Evolutionary conservation across 2,113 vertebrate genomes (phyloP).

Genomic region (Mesoclemmys tuberculata): DNA sequence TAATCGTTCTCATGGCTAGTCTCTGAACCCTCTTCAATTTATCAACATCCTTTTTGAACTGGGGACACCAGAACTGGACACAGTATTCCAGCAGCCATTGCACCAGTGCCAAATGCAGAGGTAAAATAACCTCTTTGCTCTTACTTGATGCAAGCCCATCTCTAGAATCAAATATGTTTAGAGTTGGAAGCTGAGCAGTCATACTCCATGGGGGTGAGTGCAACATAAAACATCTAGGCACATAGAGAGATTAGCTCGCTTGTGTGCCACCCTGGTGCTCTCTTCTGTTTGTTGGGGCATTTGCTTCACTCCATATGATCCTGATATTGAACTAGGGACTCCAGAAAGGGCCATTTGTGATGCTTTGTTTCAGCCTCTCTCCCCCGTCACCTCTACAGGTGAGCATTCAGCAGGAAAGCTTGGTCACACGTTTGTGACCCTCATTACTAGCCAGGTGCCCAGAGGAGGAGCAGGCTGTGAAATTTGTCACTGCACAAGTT

Average conservation of each 20-base stretch:
- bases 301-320: not conserved
- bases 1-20: not conserved
- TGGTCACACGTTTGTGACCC: not conserved
- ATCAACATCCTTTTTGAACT: not conserved
- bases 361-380: not conserved
- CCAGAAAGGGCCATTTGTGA: not conserved
- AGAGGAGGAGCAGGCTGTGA: not conserved
- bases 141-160: not conserved
- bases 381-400: not conserved
- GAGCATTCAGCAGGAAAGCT: not conserved
- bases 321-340: not conserved
- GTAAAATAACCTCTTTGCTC: not conserved
- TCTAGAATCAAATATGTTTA: not conserved
- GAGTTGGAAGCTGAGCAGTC: not conserved
- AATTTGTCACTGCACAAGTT: not conserved
- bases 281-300: not conserved
- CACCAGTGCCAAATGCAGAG: not conserved
- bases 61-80: not conserved
- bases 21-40: not conserved
- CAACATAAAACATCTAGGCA: not conserved
- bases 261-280: not conserved
- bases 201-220: not conserved
- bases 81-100: not conserved
- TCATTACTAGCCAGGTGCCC: not conserved
- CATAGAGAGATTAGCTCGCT: not conserved